Evolutionary conservation across 2,113 vertebrate genomes (phyloP).

Genomic region (Cryptoleucopteryx plumbea): DNA sequence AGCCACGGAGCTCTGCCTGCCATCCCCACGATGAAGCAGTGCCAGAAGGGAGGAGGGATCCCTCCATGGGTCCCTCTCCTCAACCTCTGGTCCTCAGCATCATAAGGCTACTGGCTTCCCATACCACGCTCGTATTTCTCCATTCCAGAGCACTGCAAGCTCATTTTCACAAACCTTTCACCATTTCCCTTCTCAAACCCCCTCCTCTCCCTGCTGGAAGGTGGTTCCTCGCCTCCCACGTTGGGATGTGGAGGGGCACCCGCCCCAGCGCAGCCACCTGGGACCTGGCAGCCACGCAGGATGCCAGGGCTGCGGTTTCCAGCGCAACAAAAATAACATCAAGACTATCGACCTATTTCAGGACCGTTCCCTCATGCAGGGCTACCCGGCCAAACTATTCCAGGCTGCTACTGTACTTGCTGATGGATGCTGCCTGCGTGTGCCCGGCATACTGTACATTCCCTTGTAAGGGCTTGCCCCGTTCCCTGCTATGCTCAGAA

Average conservation of each 20-base stretch:
- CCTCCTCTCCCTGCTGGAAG: not conserved
- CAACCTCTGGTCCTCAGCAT: not conserved
- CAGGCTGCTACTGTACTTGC: constrained; percentile 59
- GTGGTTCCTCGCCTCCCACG: not conserved
- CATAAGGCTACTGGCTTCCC: not conserved
- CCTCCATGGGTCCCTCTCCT: not conserved
- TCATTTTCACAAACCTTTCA: not conserved
- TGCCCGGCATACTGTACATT: constrained; percentile 60
- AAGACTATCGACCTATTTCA: constrained; percentile 54
- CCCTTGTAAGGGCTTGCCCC: constrained; percentile 63
- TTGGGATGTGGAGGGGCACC: not conserved
- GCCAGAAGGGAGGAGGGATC: not conserved
- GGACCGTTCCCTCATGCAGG: constrained; percentile 4
- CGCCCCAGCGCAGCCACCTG: not conserved
- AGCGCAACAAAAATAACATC: constrained; percentile 52
- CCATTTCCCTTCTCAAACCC: not conserved
- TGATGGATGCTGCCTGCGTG: not conserved
- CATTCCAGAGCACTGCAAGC: not conserved
- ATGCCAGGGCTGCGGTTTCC: constrained; percentile 7
- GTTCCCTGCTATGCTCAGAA: not conserved
- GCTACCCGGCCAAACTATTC: constrained; percentile 41
- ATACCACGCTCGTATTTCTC: not conserved
- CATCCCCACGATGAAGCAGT: fast-evolving
- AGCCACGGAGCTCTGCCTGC: not conserved
- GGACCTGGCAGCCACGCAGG: not conserved